Evolutionary conservation across 92 coral and sea anemone species (phyloP), one percentile per base, ranked within the genome.

Genomic region (Siderastrea radians): DNA sequence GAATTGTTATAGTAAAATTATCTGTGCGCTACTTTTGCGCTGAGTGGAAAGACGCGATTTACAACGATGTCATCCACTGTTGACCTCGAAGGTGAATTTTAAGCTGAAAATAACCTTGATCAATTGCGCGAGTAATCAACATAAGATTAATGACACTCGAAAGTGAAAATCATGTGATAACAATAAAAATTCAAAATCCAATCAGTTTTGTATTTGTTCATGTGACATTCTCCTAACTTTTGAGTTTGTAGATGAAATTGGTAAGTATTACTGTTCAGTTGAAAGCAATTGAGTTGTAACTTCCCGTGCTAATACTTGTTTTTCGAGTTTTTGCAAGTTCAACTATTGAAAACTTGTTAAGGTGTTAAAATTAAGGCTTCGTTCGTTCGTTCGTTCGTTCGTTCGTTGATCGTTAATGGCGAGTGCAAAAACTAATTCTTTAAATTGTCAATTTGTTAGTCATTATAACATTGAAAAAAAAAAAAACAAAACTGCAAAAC

Each of bases 101-200:
- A 15, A 0, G 53, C 46, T 44, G 49, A 15, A 59, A 77, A 47
- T 48, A 76, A 12, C 10, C 50, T 55, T 45, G 81, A 8, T 76
- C 3, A 58, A 59, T 63, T 14, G 48, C 55, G 70, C 15, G 49
- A 62, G 45, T 55, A 77, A 60, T 77, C 45, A 46, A 58, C 49
- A 16, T 2, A 58, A 59, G 81, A 60, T 60, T 77, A 43, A 58
- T 58, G 80, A 38, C 80, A 57, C 80, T 58, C 44, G 68, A n/a
- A 45, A 63, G 2, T 4, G 49, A 3, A 44, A 68, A 68, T 44
- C 48, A 46, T 15, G 80, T 44, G 64, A 58, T 58, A 16, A 48
- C 44, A 76, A 43, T 51, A 10, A 26, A 2, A 13, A 61, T 13
- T 2, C 26, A 61, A 13, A 16, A 1, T 13, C 12, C 43, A 6